Evolutionary conservation across 2,113 vertebrate species (phyloP), one percentile per base, ranked within the genome.

Genomic region (Anarrhichthys ocellatus): DNA sequence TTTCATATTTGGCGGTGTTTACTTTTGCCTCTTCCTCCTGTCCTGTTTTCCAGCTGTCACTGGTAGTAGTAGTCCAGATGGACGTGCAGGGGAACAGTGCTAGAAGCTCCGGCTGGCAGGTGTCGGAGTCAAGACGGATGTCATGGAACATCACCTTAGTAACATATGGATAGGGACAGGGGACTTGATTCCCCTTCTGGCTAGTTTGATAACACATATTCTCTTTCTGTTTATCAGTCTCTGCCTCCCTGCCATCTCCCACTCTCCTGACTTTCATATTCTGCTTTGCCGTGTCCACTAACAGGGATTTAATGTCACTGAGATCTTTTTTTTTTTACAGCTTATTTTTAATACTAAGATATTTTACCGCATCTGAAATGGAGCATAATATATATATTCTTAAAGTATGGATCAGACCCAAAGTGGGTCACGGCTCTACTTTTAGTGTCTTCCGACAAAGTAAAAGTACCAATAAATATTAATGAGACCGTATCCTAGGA

Each of bases 121-220:
- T 92, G 90, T 93, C 91, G 89, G 78, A 85, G 92, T 91, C 89
- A 82, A 76, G 93, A 91, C 86, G 85, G 87, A 94, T 94, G 92
- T 94, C 92, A 94, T 91, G 87, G 89, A 93, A 92, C 91, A 94
- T 93, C 93, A 94, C 91, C 89, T 90, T 87, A 88, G 70, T 88
- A 94, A 93, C 94, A 93, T 93, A 93, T 94, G 92, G 92, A 90
- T 54, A 78, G 83, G 85, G 92, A 92, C 89, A 83, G 88, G 80
- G 66, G 87, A 92, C 83, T 80, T 88, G 84, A 93, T 91, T 93
- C 89, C 73, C 89, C 92, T 88, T 94, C 91, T 93, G 92, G 87
- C 77, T 73, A 78, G 73, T 86, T 89, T 90, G 86, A 90, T 88
- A 76, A 79, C 65, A 88, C 59, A 64, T 79, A 56, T 65, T 81